Evolutionary conservation across 1,140 invertebrate species (phyloP).

Genomic region (Aradophagus sp.): DNA sequence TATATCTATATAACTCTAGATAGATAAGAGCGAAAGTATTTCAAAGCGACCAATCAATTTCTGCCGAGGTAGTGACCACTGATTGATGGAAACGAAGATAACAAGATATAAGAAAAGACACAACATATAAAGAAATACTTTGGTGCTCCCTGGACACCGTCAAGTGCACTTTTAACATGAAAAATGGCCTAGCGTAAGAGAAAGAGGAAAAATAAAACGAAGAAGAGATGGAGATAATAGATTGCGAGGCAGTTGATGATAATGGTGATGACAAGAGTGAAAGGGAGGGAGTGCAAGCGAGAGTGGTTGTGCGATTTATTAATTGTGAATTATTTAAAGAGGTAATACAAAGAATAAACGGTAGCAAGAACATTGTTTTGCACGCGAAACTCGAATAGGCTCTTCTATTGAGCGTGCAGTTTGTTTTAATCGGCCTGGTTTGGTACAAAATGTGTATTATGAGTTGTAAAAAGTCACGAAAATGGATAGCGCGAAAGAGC

Average conservation of each 20-base stretch:
- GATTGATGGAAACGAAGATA: conserved; percentile 16
- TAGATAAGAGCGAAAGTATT: conserved; percentile 61
- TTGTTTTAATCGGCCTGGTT: conserved; percentile 74
- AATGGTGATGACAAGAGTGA: conserved; percentile 53
- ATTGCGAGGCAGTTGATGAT: conserved; percentile 59
- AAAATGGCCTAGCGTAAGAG: conserved; percentile 72
- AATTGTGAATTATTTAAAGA: conserved; percentile 72
- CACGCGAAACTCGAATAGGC: too few relatives aligned
- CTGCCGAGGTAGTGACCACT: conserved; percentile 71
- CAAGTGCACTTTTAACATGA: conserved; percentile 73
- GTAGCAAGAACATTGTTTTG: conserved; percentile 71
- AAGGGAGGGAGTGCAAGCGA: conserved; percentile 22
- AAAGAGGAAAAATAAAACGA: conserved; percentile 13
- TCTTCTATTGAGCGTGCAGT: too few relatives aligned
- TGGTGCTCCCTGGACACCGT: conserved; percentile 73
- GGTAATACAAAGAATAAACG: conserved; percentile 70
- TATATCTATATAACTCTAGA: too few relatives aligned
- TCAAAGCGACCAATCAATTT: conserved; percentile 68
- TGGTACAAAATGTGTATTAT: conserved; percentile 73
- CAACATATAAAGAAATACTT: conserved; percentile 60
- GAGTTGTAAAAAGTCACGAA: conserved; percentile 73
- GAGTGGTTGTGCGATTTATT: conserved; percentile 39
- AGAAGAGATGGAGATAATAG: too few relatives aligned
- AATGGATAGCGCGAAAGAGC: conserved; percentile 20
- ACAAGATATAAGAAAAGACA: too few relatives aligned